A percentile compares a stretch with the other conserved stretches of the same genome.
Evolutionary conservation across 1,140 invertebrate species (phyloP).

Genomic region (Calliphora vicina): DNA sequence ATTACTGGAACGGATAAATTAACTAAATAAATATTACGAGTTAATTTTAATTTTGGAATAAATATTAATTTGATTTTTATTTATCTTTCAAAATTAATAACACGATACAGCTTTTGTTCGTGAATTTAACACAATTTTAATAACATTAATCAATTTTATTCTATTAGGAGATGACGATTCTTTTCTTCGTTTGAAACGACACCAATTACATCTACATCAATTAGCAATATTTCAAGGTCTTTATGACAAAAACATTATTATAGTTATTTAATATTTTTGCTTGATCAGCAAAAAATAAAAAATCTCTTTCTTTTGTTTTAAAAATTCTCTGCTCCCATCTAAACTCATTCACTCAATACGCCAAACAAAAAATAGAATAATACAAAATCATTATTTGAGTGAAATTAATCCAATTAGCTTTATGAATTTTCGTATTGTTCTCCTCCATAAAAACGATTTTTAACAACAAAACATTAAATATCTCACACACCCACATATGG

Average conservation of each 20-base stretch:
- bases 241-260: constrained; percentile 9
- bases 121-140: too few species aligned
- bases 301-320: background rate
- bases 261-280: constrained; percentile 33
- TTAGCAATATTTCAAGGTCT: constrained; percentile 24
- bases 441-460: background rate
- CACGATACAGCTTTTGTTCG: too few species aligned
- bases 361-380: background rate
- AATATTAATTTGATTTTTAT: too few species aligned
- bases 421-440: background rate
- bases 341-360: background rate
- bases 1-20: too few species aligned
- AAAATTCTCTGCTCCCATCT: background rate
- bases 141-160: too few species aligned
- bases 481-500: constrained; percentile 31
- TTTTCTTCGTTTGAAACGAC: background rate
- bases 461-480: constrained; percentile 17
- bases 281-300: background rate
- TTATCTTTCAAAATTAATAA: too few species aligned
- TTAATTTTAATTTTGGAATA: too few species aligned
- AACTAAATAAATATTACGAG: too few species aligned
- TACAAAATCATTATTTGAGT: background rate
- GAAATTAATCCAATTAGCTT: constrained; percentile 7
- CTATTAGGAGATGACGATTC: background rate
- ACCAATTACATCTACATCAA: background rate